Percentiles rank a stretch among this genome's conserved stretches.
phyloP scores from a whole-genome alignment of 2,888 invertebrate genomes.

The Chelonus formosanus region DNA sequence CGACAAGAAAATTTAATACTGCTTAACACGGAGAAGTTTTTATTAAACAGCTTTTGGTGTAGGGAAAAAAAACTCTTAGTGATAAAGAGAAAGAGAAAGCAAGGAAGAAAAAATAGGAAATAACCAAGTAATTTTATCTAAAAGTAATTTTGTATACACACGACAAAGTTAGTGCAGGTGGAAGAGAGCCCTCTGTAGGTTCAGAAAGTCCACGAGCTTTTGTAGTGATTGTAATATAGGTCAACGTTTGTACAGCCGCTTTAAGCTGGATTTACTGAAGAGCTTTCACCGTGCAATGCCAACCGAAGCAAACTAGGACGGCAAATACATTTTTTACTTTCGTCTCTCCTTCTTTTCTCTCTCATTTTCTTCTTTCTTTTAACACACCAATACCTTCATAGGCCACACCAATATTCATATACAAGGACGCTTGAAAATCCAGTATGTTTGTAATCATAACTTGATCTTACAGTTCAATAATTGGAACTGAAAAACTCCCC shows the following conservation, averaged over 20 bases:
- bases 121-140: background rate
- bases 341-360: constrained; percentile 33
- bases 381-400: background rate
- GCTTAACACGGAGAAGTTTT: too few relatives aligned
- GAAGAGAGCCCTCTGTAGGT: constrained; percentile 8
- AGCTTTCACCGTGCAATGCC: constrained; percentile 57
- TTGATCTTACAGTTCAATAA: too few relatives aligned
- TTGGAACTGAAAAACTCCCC: background rate
- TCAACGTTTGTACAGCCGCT: constrained; percentile 64
- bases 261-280: constrained; percentile 63
- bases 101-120: constrained; percentile 5
- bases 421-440: too few relatives aligned
- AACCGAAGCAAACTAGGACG: constrained; percentile 59
- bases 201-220: constrained; percentile 20
- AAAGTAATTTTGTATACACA: constrained; percentile 13
- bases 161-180: constrained; percentile 3
- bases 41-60: too few relatives aligned
- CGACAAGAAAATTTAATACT: too few relatives aligned
- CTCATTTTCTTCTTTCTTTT: constrained; percentile 27
- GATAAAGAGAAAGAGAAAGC: background rate
- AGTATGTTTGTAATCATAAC: too few relatives aligned
- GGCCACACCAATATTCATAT: too few relatives aligned
- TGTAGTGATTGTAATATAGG: constrained; percentile 61
- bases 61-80: too few relatives aligned
- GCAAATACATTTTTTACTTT: constrained; percentile 60